phyloP scores from a whole-genome alignment of 1,140 invertebrate species.

The Ladona fulva region DNA sequence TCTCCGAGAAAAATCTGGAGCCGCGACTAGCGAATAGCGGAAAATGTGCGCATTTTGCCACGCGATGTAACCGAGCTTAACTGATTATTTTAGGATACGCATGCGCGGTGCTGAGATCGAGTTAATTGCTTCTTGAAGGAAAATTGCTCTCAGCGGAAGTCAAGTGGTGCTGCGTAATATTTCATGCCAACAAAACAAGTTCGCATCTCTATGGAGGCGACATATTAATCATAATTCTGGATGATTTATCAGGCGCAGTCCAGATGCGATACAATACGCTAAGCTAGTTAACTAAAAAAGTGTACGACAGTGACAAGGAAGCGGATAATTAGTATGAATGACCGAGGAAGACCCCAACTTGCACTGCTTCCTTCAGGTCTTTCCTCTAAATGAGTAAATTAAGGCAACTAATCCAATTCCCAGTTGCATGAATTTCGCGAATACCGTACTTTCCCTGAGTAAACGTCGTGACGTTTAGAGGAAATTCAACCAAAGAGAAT shows the following conservation, averaged over 20 bases:
- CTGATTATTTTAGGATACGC: background rate
- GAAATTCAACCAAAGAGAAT: too few species aligned
- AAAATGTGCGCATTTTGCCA: too few species aligned
- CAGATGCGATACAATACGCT: background rate
- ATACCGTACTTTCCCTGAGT: too few species aligned
- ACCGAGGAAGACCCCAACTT: background rate
- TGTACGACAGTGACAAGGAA: background rate
- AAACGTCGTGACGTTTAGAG: too few species aligned
- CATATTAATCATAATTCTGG: background rate
- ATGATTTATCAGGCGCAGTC: background rate
- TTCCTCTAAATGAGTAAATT: too few species aligned
- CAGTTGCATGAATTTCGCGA: too few species aligned
- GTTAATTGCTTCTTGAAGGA: background rate
- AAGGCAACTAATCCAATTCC: too few species aligned
- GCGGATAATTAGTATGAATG: background rate
- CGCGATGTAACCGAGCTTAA: too few species aligned
- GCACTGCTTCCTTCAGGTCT: too few species aligned
- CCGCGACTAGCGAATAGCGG: too few species aligned
- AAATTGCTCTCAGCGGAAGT: background rate
- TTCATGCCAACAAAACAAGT: background rate
- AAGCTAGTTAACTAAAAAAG: background rate
- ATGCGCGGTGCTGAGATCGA: background rate
- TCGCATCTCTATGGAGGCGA: background rate
- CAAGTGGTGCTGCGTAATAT: background rate
- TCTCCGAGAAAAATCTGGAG: too few species aligned